A percentile compares a stretch with the other conserved stretches of the same genome.
phyloP scores from a whole-genome alignment of 2,113 vertebrate genomes.

The Heliornis fulica region DNA sequence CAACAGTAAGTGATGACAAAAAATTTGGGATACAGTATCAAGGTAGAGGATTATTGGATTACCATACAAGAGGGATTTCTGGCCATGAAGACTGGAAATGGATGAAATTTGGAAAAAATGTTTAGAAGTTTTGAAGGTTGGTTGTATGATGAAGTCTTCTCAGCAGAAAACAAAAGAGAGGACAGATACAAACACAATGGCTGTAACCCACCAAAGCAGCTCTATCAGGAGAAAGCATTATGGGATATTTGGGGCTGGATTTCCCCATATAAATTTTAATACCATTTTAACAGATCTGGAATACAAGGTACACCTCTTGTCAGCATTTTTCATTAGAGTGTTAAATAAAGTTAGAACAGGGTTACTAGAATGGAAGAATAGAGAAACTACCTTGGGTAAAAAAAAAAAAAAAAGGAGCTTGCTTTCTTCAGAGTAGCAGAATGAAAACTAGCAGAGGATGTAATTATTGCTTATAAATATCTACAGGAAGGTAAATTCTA shows the following conservation, averaged over 20 bases:
- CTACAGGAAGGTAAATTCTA: constrained; percentile 1
- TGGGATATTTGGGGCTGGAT: background rate
- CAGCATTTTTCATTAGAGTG: background rate
- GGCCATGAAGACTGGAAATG: background rate
- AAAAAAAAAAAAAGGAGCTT: background rate
- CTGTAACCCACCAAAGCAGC: background rate
- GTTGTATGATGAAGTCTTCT: background rate
- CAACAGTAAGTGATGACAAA: background rate
- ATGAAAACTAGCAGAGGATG: background rate
- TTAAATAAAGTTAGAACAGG: background rate
- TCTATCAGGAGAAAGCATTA: background rate
- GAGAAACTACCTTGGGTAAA: background rate
- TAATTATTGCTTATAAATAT: constrained; percentile 27
- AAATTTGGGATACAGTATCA: background rate
- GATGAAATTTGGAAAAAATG: background rate
- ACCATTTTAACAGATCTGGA: background rate
- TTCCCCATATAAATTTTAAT: background rate
- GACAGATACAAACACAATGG: background rate
- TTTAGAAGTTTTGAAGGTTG: background rate
- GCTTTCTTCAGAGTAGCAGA: background rate
- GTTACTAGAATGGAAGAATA: background rate
- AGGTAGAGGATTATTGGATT: background rate
- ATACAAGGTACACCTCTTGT: background rate
- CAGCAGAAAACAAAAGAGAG: background rate
- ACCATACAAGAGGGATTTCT: background rate